Percentiles rank a stretch among this genome's conserved stretches.
Evolutionary conservation across 2,113 vertebrate species (phyloP).

Genomic region (Phasianus colchicus): DNA sequence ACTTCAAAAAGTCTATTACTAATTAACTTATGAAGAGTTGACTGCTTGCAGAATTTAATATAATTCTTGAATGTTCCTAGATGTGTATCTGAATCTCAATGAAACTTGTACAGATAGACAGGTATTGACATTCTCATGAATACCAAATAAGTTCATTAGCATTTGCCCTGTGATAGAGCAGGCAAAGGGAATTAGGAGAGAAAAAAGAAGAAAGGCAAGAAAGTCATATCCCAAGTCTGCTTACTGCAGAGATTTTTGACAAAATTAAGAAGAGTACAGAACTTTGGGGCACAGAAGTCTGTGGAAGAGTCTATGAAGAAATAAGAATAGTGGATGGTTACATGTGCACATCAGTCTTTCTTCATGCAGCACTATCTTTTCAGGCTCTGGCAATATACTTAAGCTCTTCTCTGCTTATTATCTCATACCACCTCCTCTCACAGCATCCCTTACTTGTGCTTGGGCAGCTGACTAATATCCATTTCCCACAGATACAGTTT

Average conservation of each 20-base stretch:
- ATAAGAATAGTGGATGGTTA: background rate
- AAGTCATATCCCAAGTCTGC: no score
- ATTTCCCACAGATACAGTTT: background rate
- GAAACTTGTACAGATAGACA: conserved; percentile 22
- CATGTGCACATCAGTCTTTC: background rate
- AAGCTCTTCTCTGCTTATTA: background rate
- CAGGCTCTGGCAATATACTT: background rate
- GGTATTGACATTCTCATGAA: conserved; percentile 53
- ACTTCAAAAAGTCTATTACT: conserved; percentile 10
- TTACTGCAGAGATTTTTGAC: background rate
- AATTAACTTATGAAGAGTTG: conserved; percentile 27
- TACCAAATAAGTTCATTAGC: conserved; percentile 45
- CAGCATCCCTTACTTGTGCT: background rate
- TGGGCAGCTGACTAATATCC: background rate
- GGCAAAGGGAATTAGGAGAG: background rate
- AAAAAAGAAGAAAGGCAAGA: background rate
- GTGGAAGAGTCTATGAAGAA: background rate
- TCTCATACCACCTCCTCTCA: background rate
- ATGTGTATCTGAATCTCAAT: conserved; percentile 34
- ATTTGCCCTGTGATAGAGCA: background rate
- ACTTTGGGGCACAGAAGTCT: background rate
- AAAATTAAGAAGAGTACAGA: background rate
- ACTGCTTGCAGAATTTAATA: conserved; percentile 15
- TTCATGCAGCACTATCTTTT: background rate
- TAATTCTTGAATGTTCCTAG: conserved; percentile 40